Evolutionary conservation across 1,140 invertebrate genomes (phyloP), one percentile per base, ranked within the genome.

Genomic region (Cyclina sinensis): DNA sequence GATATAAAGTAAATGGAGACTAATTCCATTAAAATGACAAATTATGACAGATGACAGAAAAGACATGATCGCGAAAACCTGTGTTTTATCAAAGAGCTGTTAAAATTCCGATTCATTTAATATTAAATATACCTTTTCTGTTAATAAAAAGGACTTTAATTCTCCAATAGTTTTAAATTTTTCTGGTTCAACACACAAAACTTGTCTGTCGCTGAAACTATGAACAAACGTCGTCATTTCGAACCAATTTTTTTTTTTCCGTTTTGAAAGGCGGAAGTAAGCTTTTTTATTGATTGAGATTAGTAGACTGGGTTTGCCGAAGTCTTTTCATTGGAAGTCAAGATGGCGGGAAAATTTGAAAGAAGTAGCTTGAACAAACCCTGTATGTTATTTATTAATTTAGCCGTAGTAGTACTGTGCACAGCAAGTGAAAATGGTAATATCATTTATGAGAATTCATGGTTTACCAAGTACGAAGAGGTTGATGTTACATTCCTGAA

Each of bases 181-280:
- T 9, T 35, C 32, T 9, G 51, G 74, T 62, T 87, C 76, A 30
- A 87, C 16, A 32, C 85, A 87, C n/a, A 87, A 70, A n/a, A 68
- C 46, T 4, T 65, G 74, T 37, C 85, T 14, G 27, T 74, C 80
- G 70, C 73, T 46, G 32, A 87, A 79, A 78, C 76, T 87, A 39
- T 87, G 76, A 65, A 87, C 62, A 30, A 87, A 87, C 74, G 76
- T 70, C 57, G 76, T 57, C 54, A 80, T 80, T 80, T 59, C 32
- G 7, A 43, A 7, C n/a, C n/a, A n/a, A n/a, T n/a, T n/a, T n/a
- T n/a, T n/a, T n/a, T n/a, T n/a, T n/a, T n/a, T n/a, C n/a, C 18
- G 1, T 48, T 78, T 78, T 78, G 24, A 51, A 74, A 70, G 35
- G 43, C 73, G 73, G 73, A 78, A 78, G 73, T 27, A 78, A 78